phyloP scores from a whole-genome alignment of 2,797 vertebrate genomes.

The Strix occidentalis region DNA sequence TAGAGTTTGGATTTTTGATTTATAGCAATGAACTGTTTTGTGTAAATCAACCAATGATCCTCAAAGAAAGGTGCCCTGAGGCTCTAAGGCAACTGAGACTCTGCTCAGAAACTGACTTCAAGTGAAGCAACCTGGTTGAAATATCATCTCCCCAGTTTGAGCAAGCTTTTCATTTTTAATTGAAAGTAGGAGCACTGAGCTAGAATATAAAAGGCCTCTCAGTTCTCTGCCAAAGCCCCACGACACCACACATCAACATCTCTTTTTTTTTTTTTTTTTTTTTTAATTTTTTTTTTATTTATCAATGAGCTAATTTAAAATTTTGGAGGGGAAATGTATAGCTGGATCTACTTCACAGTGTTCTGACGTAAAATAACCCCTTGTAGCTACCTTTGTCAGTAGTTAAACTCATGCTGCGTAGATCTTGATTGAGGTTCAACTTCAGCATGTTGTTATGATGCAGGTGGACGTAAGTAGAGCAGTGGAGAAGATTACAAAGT shows the following conservation, averaged over 20 bases:
- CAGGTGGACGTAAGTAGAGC: not conserved
- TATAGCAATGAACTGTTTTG: conserved; percentile 31
- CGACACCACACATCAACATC: not conserved
- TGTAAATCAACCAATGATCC: conserved; percentile 52
- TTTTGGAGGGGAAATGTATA: not conserved
- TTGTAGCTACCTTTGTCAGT: not conserved
- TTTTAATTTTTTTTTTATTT: not conserved
- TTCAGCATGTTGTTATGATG: not conserved
- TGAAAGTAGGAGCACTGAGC: conserved; percentile 16
- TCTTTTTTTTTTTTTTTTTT: not conserved
- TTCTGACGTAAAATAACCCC: not conserved
- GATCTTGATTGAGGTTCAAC: not conserved
- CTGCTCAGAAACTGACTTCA: conserved; percentile 31
- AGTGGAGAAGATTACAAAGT: not conserved
- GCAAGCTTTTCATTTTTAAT: conserved; percentile 51
- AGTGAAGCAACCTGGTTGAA: conserved; percentile 44
- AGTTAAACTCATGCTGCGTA: not conserved
- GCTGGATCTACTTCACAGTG: not conserved
- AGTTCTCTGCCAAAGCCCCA: not conserved
- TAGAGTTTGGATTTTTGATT: conserved; percentile 48
- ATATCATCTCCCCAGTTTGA: conserved; percentile 9
- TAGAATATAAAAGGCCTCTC: not conserved
- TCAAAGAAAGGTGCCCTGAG: conserved; percentile 51
- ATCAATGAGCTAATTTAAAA: conserved; percentile 15
- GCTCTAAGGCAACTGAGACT: conserved; percentile 46